Evolutionary conservation across 2,113 vertebrate species (phyloP), one percentile per base, ranked within the genome.

Genomic region (Spilogale gracilis): DNA sequence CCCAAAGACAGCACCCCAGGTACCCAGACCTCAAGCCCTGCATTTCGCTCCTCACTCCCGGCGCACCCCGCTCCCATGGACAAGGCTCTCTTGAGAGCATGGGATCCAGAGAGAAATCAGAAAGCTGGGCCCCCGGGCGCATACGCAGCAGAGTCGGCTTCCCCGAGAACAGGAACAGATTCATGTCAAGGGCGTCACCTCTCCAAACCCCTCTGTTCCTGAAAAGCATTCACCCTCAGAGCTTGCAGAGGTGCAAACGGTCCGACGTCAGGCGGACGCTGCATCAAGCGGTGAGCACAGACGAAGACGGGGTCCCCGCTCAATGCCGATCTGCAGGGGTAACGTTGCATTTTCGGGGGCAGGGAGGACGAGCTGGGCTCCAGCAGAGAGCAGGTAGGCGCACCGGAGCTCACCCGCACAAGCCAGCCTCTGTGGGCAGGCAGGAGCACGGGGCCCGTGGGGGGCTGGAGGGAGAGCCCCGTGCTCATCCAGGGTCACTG

Each of bases 111-210:
- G 18, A 58, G 78, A 65, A 65, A 20, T 18, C 23, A 78, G 81
- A 63, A 76, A n/a, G 45, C 1, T 38, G 84, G 89, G 21, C 32
- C 1, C 30, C 20, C 3, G 5, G 9, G 3, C 45, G 12, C 14
- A 23, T 4, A 13, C n/a, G 48, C 74, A 65, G 54, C 58, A 7
- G 48, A 65, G n/a, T 45, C 84, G 32, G 23, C 32, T 16, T 48
- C 69, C 27, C 32, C 12, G 11, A 69, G 20, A 4, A 0, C 14
- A 0, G 8, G n/a, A 38, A 3, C 5, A 3, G 71, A 74, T 43
- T 43, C 56, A 56, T 48, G 17, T 23, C 56, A 58, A 23, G 20
- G 58, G 50, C 48, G n/a, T 48, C 43, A 18, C 20, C 45, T 27
- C 56, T 73, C 1, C 58, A 60, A 89, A 92, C 67, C 38, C 23